Base-by-base conservation (phyloP, 2,113 vertebrate species). In the Prochilodus magdalenae region DNA sequence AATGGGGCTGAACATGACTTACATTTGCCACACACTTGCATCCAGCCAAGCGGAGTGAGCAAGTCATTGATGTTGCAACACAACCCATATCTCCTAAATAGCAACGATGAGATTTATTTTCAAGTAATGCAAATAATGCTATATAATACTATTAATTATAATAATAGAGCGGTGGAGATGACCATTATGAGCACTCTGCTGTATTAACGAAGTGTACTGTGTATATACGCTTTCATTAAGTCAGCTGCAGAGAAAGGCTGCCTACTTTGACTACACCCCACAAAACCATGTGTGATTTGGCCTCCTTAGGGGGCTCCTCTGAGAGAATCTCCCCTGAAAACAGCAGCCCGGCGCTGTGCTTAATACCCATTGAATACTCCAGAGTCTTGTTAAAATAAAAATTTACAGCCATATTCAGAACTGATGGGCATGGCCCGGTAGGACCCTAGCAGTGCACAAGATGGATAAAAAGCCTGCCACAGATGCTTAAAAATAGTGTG, bases 401-500 rank as follows among this genome's bases (percentile, higher is more conserved):
- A 65, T 85, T 89, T 89, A 91, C 88, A 88, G 85, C 87, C 88
- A 91, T 91, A 88, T 89, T 89, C 26, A 88, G 89, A 89, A 88
- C 83, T 88, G 85, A 57, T 22, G 86, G 85, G 85, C 86, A 79
- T 83, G 78, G n/a, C n/a, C 77, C 66, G 72, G 77, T 86, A 76
- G n/a, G 80, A 83, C 85, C 83, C 47, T 71, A 77, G 81, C 63
- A 87, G 85, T 86, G 87, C 83, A 88, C 86, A 90, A 91, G 90
- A 91, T 89, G 89, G 89, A 92, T 92, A 87, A 88, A 87, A 88
- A 86, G 80, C 82, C 88, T 92, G 87, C 85, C 85, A 84, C 57
- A 84, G 81, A 81, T 88, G 88, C 90, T 91, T 93, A 91, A 92
- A 92, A 91, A 91, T 91, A 92, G 87, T 83, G n/a, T n/a, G 4